These are phyloP conservation scores for Styela clava DNA, from an alignment of 23 tunicate genomes.

Conservation along the genomic window DNA sequence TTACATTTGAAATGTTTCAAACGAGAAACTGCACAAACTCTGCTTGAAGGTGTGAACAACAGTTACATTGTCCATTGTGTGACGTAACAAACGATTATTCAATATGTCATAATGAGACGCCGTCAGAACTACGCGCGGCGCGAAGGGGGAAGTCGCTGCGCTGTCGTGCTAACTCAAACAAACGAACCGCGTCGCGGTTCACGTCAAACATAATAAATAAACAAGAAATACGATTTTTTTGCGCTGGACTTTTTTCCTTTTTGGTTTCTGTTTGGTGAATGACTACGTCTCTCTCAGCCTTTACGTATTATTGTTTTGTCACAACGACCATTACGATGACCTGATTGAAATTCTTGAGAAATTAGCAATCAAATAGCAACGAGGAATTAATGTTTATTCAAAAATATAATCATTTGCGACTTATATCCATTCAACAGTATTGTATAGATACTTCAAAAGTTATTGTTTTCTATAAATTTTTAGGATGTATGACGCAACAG, in stretches of 20 bases:
- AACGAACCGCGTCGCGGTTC: background rate
- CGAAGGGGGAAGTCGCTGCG: constrained; percentile 1
- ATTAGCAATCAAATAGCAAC: no score
- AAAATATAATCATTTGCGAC: no score
- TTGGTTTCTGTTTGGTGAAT: background rate
- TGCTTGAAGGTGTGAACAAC: background rate
- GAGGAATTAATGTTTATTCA: background rate
- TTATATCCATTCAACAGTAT: no score
- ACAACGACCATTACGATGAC: background rate
- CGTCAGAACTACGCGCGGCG: background rate
- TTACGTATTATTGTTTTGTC: background rate
- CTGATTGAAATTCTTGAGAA: background rate
- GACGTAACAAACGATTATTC: background rate
- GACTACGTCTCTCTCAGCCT: background rate
- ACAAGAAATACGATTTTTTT: background rate
- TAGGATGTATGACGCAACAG: no score
- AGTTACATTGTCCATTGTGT: background rate
- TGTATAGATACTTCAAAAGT: no score
- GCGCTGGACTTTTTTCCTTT: background rate
- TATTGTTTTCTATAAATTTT: no score
- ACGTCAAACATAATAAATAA: background rate
- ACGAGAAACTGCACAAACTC: background rate
- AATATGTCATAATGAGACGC: background rate
- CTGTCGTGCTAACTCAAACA: background rate
- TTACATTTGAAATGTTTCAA: no score